These are phyloP conservation scores for Cosmia trapezina DNA, from an alignment of 2,888 invertebrate genomes.

Conservation along the genomic window DNA sequence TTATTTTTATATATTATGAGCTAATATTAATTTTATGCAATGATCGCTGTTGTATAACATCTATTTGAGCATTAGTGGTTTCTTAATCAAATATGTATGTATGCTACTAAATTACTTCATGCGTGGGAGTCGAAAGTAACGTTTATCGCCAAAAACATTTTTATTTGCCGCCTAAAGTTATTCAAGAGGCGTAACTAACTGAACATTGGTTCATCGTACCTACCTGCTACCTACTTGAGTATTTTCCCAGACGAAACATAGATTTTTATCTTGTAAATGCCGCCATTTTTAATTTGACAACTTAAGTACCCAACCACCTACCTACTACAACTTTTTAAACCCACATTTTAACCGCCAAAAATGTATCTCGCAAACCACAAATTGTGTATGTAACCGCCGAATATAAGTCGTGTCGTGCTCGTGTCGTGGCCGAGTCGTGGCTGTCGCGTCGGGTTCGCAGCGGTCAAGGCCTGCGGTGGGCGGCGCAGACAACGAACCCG, in stretches of 20 bases:
- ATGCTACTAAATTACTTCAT: slow-evolving; percentile 33
- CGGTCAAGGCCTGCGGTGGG: slow-evolving; percentile 89
- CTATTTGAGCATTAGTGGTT: slow-evolving; percentile 24
- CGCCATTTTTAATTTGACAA: slow-evolving; percentile 37
- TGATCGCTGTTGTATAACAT: slow-evolving; percentile 13
- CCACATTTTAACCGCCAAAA: not conserved
- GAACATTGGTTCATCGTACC: slow-evolving; percentile 45
- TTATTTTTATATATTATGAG: slow-evolving; percentile 37
- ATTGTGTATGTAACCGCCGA: slow-evolving; percentile 22
- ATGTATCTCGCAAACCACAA: not conserved
- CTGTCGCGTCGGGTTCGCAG: slow-evolving; percentile 76
- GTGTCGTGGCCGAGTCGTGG: slow-evolving; percentile 60
- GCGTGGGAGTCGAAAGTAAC: slow-evolving; percentile 42
- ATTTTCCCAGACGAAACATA: slow-evolving; percentile 58
- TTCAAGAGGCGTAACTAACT: slow-evolving; percentile 43
- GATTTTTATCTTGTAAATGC: slow-evolving; percentile 32
- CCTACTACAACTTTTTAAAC: not conserved
- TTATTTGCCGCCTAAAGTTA: slow-evolving; percentile 34
- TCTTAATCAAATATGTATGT: slow-evolving; percentile 40
- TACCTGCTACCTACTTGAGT: slow-evolving; percentile 19
- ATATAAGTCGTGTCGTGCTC: slow-evolving; percentile 40
- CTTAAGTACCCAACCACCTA: not conserved
- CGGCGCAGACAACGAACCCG: slow-evolving; percentile 86
- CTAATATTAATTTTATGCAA: slow-evolving; percentile 26
- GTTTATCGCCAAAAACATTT: slow-evolving; percentile 27